Evolutionary conservation across 1,140 invertebrate genomes (phyloP).

Genomic region (Brachionus plicatilis): DNA sequence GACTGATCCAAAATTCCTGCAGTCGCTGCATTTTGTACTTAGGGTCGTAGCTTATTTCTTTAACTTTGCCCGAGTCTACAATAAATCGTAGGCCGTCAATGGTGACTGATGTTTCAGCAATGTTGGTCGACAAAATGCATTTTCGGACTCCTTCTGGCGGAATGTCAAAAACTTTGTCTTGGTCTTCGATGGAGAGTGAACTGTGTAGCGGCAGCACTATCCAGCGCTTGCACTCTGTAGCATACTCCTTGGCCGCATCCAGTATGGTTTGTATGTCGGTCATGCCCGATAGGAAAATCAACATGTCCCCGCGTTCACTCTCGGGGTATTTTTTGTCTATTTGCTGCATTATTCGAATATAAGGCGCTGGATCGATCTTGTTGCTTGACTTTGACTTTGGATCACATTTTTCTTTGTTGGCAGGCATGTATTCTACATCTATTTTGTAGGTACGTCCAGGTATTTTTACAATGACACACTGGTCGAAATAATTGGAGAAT

Average conservation of each 20-base stretch:
- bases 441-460: constrained; percentile 90
- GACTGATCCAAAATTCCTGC: constrained; percentile 92
- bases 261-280: constrained; percentile 85
- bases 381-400: constrained; percentile 56
- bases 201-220: constrained; percentile 91
- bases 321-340: constrained; percentile 76
- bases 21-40: constrained; percentile 75
- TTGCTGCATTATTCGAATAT: constrained; percentile 79
- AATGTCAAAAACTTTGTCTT: constrained; percentile 96
- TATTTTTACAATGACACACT: constrained; percentile 77
- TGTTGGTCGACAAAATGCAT: constrained; percentile 97
- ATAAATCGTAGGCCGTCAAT: constrained; percentile 98
- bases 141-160: constrained; percentile 89
- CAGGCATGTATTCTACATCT: constrained; percentile 75
- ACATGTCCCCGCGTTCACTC: constrained; percentile 82
- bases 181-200: constrained; percentile 81
- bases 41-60: constrained; percentile 91
- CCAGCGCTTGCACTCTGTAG: constrained; percentile 74
- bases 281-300: constrained; percentile 93
- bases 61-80: constrained; percentile 80
- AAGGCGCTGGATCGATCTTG: constrained; percentile 81
- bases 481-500: constrained; percentile 82
- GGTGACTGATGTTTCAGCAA: constrained; percentile 97
- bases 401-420: constrained; percentile 59
- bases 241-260: constrained; percentile 79